These are phyloP conservation scores for Leptoclinus maculatus DNA, from an alignment of 2,797 vertebrate genomes.

Conservation along the genomic window DNA sequence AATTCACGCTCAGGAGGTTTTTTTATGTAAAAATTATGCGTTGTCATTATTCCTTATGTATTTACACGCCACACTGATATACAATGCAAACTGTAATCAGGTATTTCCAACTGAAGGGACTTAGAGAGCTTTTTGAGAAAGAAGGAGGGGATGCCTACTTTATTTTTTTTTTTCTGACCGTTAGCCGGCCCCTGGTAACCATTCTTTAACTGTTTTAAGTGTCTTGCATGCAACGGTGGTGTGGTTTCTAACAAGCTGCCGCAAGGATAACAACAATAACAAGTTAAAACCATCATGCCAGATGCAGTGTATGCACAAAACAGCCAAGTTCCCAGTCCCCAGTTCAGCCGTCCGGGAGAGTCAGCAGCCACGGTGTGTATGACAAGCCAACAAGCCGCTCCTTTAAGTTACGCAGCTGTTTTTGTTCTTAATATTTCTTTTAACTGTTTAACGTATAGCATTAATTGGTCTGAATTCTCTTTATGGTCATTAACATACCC, in stretches of 20 bases:
- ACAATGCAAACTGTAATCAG: conserved; percentile 19
- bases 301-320: neutral
- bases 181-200: neutral
- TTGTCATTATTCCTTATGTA: conserved; percentile 51
- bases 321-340: neutral
- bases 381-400: no score
- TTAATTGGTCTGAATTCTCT: no score
- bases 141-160: neutral
- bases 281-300: neutral
- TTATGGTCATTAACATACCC: neutral
- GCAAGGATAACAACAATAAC: neutral
- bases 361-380: no score
- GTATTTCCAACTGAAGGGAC: conserved; percentile 7
- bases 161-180: neutral
- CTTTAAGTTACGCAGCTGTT: neutral
- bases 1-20: conserved; percentile 60
- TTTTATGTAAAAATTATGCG: conserved; percentile 46
- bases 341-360: neutral
- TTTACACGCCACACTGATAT: conserved; percentile 1
- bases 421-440: neutral
- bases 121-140: neutral
- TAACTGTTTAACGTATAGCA: no score
- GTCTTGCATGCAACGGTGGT: neutral
- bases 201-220: no score
- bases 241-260: neutral